Base-by-base conservation (phyloP, 2,888 invertebrate genomes). In the Drosophila austrosaltans region DNA sequence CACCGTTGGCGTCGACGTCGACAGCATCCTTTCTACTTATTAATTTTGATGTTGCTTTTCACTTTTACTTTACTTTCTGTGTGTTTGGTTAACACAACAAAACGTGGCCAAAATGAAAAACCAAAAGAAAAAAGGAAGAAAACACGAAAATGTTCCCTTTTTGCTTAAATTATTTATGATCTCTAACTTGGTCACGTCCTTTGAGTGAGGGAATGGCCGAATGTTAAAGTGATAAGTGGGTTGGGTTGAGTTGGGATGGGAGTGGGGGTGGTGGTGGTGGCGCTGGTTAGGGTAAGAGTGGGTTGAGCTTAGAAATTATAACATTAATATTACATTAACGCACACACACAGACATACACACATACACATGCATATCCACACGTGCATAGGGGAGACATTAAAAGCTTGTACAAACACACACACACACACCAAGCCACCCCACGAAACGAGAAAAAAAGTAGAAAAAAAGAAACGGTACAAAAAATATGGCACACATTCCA, bases 11-110 rank as follows among this genome's bases (percentile, higher is more conserved):
- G 67, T 72, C 68, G 66, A 59, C 56, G 68, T 63, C 53, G 63
- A 40, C 77, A 84, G 89, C 89, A 89, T 85, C 84, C 84, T 84
- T 87, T 88, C 87, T 87, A 87, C 82, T 85, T 89, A 84, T 89
- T 85, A 87, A 84, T 85, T 89, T 84, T 87, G 78, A 84, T 89
- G 89, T 78, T 87, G 82, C 87, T 86, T 86, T 86, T 86, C 89
- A 86, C 85, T 86, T 85, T 85, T 85, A 89, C 89, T 85, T 85
- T 48, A 48, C 48, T 48, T 48, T 48, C 48, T 87, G 89, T 84
- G 48, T 48, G 48, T 48, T 48, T 48, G 48, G 48, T 48, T 48
- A 48, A 25, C 48, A 48, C 48, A 48, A 48, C 48, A 48, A 8
- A 48, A 48, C 48, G 85, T 83, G 77, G 74, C 48, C 22, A 48